A percentile compares a stretch with the other conserved stretches of the same genome.
Evolutionary conservation across 2,888 invertebrate species (phyloP).

Genomic region (Agonopterix alstromeriana): DNA sequence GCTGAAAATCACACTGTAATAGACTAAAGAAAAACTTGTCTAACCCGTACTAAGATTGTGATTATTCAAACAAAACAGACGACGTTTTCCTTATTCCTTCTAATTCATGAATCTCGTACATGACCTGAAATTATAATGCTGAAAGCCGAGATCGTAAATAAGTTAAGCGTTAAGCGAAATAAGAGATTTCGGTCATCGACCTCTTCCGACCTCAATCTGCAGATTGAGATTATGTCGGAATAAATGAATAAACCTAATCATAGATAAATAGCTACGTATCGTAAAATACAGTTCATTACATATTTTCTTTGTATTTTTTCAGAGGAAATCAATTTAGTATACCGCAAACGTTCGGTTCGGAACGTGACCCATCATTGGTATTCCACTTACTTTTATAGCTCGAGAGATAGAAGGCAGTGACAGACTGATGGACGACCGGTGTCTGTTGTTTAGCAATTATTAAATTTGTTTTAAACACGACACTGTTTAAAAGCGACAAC

Average conservation of each 20-base stretch:
- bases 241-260: too few species aligned
- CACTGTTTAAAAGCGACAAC: too few species aligned
- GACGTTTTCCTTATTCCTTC: too few species aligned
- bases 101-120: too few species aligned
- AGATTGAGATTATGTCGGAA: too few species aligned
- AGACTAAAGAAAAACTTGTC: too few species aligned
- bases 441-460: background rate
- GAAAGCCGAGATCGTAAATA: background rate
- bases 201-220: background rate
- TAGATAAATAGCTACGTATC: too few species aligned
- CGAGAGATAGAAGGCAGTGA: background rate
- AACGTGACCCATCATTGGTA: conserved; percentile 5
- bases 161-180: background rate
- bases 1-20: too few species aligned
- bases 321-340: conserved; percentile 2
- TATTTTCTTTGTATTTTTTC: background rate
- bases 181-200: background rate
- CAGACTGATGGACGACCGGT: background rate
- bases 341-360: conserved; percentile 1
- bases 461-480: background rate
- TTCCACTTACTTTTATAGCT: background rate
- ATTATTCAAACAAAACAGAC: too few species aligned
- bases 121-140: background rate
- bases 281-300: background rate
- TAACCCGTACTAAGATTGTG: too few species aligned